Conservation (phyloP, 2,113 vertebrate species). For the Pygoscelis antarcticus region DNA sequence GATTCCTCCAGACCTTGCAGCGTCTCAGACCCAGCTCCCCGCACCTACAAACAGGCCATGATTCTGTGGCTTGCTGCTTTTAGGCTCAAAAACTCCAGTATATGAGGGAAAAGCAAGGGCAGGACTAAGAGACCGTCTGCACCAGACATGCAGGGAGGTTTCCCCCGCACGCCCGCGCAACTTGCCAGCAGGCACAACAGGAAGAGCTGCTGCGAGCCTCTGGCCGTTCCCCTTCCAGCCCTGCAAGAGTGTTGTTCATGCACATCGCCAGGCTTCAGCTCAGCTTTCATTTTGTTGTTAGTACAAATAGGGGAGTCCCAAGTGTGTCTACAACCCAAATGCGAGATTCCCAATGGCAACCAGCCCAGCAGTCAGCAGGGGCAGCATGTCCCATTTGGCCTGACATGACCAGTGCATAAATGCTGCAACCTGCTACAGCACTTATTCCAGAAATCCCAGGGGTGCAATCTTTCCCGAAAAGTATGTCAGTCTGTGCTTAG, state of each 20-base stretch:
- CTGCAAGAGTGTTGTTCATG: neutral
- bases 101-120: neutral
- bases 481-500: neutral
- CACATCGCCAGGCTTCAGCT: neutral
- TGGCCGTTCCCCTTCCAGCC: neutral
- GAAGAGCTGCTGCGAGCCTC: neutral
- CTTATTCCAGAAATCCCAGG: constrained; percentile 5
- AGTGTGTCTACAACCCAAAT: neutral
- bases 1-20: neutral
- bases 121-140: fast-evolving
- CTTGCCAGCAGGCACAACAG: fast-evolving
- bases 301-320: constrained; percentile 35
- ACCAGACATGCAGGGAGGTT: too few species aligned
- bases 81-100: neutral
- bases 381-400: constrained; percentile 7
- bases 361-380: constrained; percentile 36
- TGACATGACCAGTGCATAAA: neutral
- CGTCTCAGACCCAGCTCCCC: neutral
- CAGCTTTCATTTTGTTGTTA: neutral
- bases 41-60: neutral
- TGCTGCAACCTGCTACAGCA: neutral
- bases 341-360: neutral
- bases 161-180: fast-evolving
- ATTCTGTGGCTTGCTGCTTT: neutral
- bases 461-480: neutral